Percentiles rank a stretch among this genome's conserved stretches.
phyloP scores from a whole-genome alignment of 2,888 invertebrate species.

The Petrolisthes cinctipes region DNA sequence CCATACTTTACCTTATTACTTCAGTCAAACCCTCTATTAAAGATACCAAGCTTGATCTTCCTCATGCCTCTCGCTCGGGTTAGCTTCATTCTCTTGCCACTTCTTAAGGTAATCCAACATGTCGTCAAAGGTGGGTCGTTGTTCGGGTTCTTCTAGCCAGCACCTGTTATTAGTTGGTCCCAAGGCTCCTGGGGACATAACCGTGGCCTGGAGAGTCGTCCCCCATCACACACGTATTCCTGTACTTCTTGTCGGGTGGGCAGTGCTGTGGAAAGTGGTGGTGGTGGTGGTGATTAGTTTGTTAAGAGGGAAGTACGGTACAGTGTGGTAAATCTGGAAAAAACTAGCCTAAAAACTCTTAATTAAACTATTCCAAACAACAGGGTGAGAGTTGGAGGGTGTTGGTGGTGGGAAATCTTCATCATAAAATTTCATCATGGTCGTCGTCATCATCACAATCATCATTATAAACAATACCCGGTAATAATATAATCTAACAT shows the following conservation, averaged over 20 bases:
- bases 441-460: too few relatives aligned
- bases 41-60: background rate
- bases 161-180: background rate
- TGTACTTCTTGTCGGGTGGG: background rate
- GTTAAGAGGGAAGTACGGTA: too few relatives aligned
- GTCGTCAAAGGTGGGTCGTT: background rate
- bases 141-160: background rate
- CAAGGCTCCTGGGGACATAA: background rate
- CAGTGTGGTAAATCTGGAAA: too few relatives aligned
- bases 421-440: too few relatives aligned
- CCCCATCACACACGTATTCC: background rate
- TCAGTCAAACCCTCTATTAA: background rate
- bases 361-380: too few relatives aligned
- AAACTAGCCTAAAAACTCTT: too few relatives aligned
- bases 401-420: too few relatives aligned
- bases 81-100: background rate
- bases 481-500: too few relatives aligned
- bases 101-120: background rate
- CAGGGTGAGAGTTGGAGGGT: too few relatives aligned
- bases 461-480: too few relatives aligned
- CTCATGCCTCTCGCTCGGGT: background rate
- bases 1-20: background rate
- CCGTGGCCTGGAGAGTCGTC: background rate
- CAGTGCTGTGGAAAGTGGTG: background rate
- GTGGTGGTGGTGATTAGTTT: too few relatives aligned